phyloP scores from a whole-genome alignment of 2,113 vertebrate species.

The Alexandromys fortis region DNA sequence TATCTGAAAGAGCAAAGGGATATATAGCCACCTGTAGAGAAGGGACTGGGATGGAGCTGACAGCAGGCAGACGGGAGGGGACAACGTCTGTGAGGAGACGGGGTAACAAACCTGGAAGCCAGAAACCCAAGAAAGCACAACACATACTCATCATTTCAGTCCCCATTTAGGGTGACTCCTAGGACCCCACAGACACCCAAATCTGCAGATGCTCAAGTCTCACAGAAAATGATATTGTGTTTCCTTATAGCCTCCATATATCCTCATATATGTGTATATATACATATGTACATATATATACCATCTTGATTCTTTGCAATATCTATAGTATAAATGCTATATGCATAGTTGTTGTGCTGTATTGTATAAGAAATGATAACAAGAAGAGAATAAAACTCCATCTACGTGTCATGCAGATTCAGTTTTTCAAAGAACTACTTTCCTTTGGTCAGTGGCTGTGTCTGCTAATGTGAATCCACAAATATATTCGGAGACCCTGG shows the following conservation, averaged over 20 bases:
- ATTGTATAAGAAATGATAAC: neutral
- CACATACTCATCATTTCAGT: neutral
- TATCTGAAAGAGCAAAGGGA: neutral
- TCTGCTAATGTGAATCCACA: neutral
- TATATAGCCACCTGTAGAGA: neutral
- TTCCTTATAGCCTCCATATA: neutral
- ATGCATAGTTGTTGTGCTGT: neutral
- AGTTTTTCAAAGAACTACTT: neutral
- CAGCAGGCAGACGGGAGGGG: neutral
- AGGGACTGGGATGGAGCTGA: neutral
- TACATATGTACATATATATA: too few species aligned
- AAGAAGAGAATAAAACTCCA: neutral
- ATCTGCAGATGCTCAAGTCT: neutral
- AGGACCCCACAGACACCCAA: neutral
- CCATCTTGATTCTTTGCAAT: neutral
- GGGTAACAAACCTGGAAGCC: fast-evolving
- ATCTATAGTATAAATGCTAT: neutral
- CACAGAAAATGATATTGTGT: neutral
- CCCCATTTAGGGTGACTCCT: neutral
- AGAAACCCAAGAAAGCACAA: neutral
- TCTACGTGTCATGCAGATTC: neutral
- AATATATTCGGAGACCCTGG: neutral
- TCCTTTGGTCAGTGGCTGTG: neutral
- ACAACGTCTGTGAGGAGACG: neutral
- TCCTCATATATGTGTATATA: neutral